Percentiles rank a stretch among this genome's conserved stretches.
phyloP scores from a whole-genome alignment of 1,140 invertebrate genomes.

The Platyura marginata region DNA sequence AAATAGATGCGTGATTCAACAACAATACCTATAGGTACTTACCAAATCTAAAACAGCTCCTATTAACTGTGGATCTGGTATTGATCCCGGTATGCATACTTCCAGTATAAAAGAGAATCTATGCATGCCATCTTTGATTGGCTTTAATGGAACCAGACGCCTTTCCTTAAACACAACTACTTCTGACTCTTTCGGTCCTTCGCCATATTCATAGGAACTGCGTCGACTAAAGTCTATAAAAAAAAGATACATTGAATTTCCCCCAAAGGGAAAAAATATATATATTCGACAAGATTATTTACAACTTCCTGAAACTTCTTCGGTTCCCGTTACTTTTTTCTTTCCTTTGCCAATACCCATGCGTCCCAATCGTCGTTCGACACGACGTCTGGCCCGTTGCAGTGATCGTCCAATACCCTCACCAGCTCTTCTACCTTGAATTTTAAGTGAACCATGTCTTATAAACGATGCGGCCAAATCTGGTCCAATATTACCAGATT shows the following conservation, averaged over 20 bases:
- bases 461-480: constrained; percentile 23
- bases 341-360: constrained; percentile 49
- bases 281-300: constrained; percentile 20
- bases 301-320: constrained; percentile 62
- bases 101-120: constrained; percentile 81
- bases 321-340: constrained; percentile 70
- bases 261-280: too few relatives aligned
- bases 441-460: constrained; percentile 24
- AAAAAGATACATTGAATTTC: not conserved
- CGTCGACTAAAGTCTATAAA: constrained; percentile 54
- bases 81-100: constrained; percentile 81
- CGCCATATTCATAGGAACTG: constrained; percentile 64
- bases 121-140: constrained; percentile 61
- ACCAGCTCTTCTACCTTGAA: constrained; percentile 21
- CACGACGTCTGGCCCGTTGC: constrained; percentile 58
- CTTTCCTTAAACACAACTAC: constrained; percentile 74
- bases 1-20: too few relatives aligned
- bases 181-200: constrained; percentile 59
- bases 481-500: constrained; percentile 29
- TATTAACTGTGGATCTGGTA: constrained; percentile 89
- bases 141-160: constrained; percentile 50
- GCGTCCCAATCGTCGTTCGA: constrained; percentile 67
- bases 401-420: constrained; percentile 40
- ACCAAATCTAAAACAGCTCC: constrained; percentile 92
- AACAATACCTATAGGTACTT: too few relatives aligned